Percentiles rank a stretch among this genome's conserved stretches.
phyloP scores from a whole-genome alignment of 2,888 invertebrate species.

The Drosophila multiciliata region DNA sequence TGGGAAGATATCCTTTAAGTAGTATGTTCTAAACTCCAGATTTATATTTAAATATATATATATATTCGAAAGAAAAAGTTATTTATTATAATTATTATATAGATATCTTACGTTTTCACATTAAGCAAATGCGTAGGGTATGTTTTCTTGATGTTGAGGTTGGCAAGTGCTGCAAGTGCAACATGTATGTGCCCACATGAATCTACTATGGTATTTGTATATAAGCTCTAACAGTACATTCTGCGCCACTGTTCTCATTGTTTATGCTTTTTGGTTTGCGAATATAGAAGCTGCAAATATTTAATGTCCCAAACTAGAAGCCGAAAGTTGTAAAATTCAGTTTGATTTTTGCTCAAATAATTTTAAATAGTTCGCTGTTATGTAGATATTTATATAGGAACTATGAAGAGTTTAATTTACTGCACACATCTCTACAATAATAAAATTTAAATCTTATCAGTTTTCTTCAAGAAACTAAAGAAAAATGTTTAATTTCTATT shows the following conservation, averaged over 20 bases:
- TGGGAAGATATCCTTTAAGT: neutral
- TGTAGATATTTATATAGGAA: neutral
- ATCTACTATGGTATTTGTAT: neutral
- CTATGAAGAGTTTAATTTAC: neutral
- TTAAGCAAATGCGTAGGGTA: neutral
- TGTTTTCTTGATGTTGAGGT: constrained; percentile 11
- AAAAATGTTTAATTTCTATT: neutral
- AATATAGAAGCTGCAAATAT: constrained; percentile 15
- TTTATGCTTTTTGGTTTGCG: constrained; percentile 13
- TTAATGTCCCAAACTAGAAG: neutral
- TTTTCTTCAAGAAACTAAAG: neutral
- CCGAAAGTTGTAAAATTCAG: neutral
- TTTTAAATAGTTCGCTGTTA: neutral
- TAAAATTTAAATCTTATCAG: neutral
- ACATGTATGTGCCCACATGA: neutral
- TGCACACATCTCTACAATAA: neutral
- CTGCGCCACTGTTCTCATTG: neutral
- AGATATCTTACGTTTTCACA: neutral
- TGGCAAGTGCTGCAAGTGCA: neutral
- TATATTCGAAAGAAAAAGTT: neutral
- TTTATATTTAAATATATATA: neutral
- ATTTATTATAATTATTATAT: no score
- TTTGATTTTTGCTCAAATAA: neutral
- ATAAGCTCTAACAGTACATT: constrained; percentile 4
- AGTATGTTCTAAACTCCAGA: neutral